phyloP scores from a whole-genome alignment of 64 coral and sea anemone species.

The Astreopora myriophthalma region DNA sequence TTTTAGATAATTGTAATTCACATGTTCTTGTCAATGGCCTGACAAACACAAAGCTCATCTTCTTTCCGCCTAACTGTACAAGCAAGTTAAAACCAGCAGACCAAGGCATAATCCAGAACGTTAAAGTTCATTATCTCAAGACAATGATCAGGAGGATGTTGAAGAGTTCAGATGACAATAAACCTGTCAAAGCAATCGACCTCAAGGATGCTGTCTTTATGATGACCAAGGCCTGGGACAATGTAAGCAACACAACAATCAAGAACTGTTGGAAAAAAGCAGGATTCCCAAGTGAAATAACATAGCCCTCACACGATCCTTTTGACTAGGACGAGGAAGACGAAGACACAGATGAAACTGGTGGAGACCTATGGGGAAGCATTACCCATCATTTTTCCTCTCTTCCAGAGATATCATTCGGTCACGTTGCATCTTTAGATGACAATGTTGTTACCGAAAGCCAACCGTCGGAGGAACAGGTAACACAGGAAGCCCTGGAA shows the following conservation, averaged over 20 bases:
- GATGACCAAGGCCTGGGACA: conserved; percentile 56
- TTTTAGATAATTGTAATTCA: conserved; percentile 52
- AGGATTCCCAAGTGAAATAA: no score
- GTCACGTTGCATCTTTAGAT: conserved; percentile 52
- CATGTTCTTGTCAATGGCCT: conserved; percentile 30
- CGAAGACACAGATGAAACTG: no score
- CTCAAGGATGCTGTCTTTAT: no score
- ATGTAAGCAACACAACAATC: conserved; percentile 39
- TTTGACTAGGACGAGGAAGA: no score
- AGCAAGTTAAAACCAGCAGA: conserved; percentile 64
- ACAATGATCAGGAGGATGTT: conserved; percentile 51
- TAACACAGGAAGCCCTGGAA: neutral
- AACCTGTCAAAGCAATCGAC: conserved; percentile 37
- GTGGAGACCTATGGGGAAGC: no score
- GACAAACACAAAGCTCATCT: conserved; percentile 65
- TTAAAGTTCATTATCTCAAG: conserved; percentile 61
- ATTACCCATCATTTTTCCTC: no score
- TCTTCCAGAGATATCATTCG: conserved; percentile 45
- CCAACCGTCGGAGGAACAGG: conserved; percentile 35
- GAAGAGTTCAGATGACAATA: conserved; percentile 55
- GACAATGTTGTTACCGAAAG: conserved; percentile 50
- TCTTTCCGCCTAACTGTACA: conserved; percentile 68
- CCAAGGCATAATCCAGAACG: conserved; percentile 65
- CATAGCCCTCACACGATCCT: no score
- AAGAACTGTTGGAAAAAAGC: no score